Evolutionary conservation across 2,888 invertebrate species (phyloP), one percentile per base, ranked within the genome.

Genomic region (Deilephila porcellus): DNA sequence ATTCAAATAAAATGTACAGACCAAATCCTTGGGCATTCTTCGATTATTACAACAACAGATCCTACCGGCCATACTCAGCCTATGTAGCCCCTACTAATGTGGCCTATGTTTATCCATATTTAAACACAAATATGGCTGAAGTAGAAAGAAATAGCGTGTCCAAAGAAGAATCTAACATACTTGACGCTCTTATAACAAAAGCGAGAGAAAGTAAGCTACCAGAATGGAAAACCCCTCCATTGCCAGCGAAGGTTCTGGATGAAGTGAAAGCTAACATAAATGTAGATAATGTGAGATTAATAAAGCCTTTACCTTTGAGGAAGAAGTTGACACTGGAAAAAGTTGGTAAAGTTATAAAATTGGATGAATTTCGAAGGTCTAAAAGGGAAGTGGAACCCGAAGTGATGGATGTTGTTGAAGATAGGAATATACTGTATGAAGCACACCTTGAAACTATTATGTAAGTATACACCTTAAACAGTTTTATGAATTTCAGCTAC

Each of bases 211-310:
- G 77, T 17, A 73, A 53, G 4, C 78, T 75, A 1, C 85, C 86
- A 0, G 82, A 83, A 3, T 94, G 93, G 94, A 87, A 91, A 76
- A 92, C 91, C 0, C 85, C 87, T 73, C 83, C 88, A 1, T 71
- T 93, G n/a, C 81, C 91, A 5, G 73, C 76, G 17, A 82, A 87
- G 34, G 82, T 90, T 8, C 73, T 93, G 19, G 87, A 93, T 19
- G 93, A 93, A 78, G 86, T 92, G 0, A 89, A 85, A 82, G 91
- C 91, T 0, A 88, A 91, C 73, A 78, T 91, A 11, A 88, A 91
- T 74, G 79, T 91, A 11, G 83, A 90, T 7, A 88, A 88, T 56
- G 79, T 85, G 0, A 90, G 85, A 71, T 53, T 87, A 1, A 62
- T 90, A 0, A 90, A 85, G 67, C 81, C 89, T 0, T 80, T 89